These are phyloP conservation scores for Hydroisotoma schaefferi DNA, from an alignment of 2,888 invertebrate genomes.

Conservation along the genomic window DNA sequence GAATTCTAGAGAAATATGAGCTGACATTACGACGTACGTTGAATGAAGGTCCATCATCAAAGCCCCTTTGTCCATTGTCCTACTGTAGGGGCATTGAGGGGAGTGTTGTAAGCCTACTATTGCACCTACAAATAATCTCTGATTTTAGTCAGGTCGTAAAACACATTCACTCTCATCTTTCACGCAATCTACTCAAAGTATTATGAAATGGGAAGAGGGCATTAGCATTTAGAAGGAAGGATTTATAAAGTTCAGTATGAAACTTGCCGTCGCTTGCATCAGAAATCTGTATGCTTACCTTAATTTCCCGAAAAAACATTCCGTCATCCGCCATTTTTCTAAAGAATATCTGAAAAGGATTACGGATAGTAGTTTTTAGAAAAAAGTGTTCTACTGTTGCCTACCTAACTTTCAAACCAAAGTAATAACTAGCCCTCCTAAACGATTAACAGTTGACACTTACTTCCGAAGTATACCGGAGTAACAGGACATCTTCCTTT, in stretches of 20 bases:
- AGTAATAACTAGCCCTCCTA: conserved; percentile 1
- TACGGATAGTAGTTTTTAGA: conserved; percentile 39
- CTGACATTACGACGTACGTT: conserved; percentile 36
- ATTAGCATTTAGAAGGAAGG: too few species aligned
- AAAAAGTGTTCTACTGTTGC: conserved; percentile 22
- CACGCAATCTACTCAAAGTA: too few species aligned
- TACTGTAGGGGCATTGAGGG: conserved; percentile 39
- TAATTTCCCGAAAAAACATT: not conserved
- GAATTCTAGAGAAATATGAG: conserved; percentile 29
- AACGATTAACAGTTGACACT: conserved; percentile 7
- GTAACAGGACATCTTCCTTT: not conserved
- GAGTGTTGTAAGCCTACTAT: conserved; percentile 42
- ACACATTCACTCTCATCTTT: conserved; percentile 1
- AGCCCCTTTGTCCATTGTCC: conserved; percentile 36
- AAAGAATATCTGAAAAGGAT: conserved; percentile 40
- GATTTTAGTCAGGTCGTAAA: conserved; percentile 37
- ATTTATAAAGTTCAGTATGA: too few species aligned
- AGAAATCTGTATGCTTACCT: not conserved
- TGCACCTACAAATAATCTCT: conserved; percentile 48
- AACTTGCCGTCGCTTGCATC: too few species aligned
- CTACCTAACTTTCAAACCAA: conserved; percentile 14
- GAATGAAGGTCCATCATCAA: conserved; percentile 36
- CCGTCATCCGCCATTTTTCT: conserved; percentile 6
- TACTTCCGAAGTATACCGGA: conserved; percentile 2
- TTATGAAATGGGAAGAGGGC: too few species aligned